phyloP scores from a whole-genome alignment of 2,797 vertebrate species.

The Alosa sapidissima region DNA sequence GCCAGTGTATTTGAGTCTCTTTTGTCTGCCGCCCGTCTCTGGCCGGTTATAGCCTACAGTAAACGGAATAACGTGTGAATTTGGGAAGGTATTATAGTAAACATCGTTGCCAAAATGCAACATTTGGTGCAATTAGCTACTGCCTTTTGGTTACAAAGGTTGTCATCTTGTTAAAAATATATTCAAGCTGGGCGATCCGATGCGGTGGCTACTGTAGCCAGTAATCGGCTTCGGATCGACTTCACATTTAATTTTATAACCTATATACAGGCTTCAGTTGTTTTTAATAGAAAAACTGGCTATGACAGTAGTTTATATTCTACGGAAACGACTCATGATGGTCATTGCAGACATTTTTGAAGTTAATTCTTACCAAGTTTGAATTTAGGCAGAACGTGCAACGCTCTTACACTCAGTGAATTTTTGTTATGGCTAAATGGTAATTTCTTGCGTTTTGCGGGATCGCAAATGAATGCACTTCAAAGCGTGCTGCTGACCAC shows the following conservation, averaged over 20 bases:
- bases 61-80: background rate
- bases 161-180: background rate
- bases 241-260: constrained; percentile 7
- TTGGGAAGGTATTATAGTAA: background rate
- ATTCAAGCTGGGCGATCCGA: background rate
- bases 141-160: constrained; percentile 12
- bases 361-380: constrained; percentile 11
- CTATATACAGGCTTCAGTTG: background rate
- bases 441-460: background rate
- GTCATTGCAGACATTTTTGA: background rate
- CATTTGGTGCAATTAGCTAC: background rate
- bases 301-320: background rate
- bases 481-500: background rate
- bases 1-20: constrained; percentile 19
- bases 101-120: background rate
- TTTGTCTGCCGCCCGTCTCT: constrained; percentile 25
- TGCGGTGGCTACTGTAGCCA: constrained; percentile 15
- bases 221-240: constrained; percentile 1
- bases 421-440: background rate
- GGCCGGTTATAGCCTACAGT: background rate
- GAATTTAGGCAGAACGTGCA: background rate
- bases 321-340: background rate
- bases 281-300: background rate
- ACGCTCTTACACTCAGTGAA: background rate
- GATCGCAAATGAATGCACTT: constrained; percentile 8